phyloP scores from a whole-genome alignment of 2,888 invertebrate species.

The Ichneumoninae sp. region DNA sequence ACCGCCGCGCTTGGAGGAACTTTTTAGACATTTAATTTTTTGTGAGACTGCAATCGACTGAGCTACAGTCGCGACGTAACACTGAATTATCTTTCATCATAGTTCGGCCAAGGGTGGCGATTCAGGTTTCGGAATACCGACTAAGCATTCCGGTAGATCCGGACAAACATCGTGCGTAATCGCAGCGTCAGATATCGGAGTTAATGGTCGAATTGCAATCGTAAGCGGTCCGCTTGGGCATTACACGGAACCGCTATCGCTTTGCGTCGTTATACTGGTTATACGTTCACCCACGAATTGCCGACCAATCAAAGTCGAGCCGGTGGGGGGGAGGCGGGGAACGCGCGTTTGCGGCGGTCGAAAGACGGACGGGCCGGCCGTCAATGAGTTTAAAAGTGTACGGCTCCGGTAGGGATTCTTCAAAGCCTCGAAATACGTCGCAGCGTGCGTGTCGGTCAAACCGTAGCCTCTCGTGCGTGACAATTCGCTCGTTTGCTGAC shows the following conservation, averaged over 20 bases:
- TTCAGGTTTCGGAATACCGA: neutral
- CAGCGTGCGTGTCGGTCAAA: neutral
- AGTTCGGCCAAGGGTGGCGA: no score
- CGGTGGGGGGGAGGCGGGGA: neutral
- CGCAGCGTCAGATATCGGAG: conserved; percentile 15
- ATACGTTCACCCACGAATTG: conserved; percentile 11
- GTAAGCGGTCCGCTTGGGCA: neutral
- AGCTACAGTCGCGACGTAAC: no score
- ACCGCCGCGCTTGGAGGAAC: no score
- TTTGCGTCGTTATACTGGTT: neutral
- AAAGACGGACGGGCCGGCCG: neutral
- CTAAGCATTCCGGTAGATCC: neutral
- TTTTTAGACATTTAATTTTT: no score
- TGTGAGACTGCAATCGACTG: no score
- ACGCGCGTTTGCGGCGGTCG: neutral
- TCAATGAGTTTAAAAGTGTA: neutral
- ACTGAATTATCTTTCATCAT: no score
- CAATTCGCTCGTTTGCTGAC: neutral
- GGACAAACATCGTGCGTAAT: neutral
- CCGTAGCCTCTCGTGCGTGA: neutral
- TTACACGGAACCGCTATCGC: neutral
- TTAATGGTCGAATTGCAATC: neutral
- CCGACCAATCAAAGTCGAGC: conserved; percentile 20
- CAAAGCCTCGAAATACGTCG: neutral
- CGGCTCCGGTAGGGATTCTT: neutral